Base-by-base conservation (phyloP, 2,888 invertebrate genomes). In the Homarus gammarus region DNA sequence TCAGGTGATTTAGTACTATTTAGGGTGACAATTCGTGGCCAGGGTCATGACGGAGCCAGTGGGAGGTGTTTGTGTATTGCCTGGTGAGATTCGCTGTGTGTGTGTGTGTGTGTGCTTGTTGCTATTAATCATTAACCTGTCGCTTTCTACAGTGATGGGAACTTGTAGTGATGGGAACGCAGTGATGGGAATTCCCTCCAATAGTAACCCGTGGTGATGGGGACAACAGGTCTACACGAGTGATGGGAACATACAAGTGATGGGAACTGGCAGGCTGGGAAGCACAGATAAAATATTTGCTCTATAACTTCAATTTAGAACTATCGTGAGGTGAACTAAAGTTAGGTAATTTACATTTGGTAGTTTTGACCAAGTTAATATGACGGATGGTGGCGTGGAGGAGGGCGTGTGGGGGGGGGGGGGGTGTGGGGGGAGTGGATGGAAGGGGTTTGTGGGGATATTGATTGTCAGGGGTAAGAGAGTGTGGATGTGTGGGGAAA, bases 301-400 rank as follows among this genome's bases (percentile, higher is more conserved):
- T 56, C 56, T 18, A 22, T 22, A 18, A 10, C 56, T 56, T 56
- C 22, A 56, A 56, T 56, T 56, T 56, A 22, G 56, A 56, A 56
- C 15, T 56, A 18, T 10, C 56, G 56, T 3, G 12, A 3, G 18
- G 56, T 3, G 56, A 5, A 64, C 64, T 5, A 27, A 27, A n/a
- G 64, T 27, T 64, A 27, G 64, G 64, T 64, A 64, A 64, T 64
- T n/a, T 64, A 64, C 18, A 56, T n/a, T n/a, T 27, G 64, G n/a
- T 64, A 1, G 64, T 64, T 6, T 3, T 64, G 64, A 27, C 6
- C 27, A 64, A 64, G 64, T 64, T 64, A 27, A 64, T 64, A 27
- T 64, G 64, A 64, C n/a, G n/a, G 64, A 64, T 64, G 27, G 64
- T 64, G 27, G 64, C 12, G n/a, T 1, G 31, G 38, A n/a, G 1